Conservation (phyloP, 2,113 vertebrate genomes). For the Ovis canadensis region DNA sequence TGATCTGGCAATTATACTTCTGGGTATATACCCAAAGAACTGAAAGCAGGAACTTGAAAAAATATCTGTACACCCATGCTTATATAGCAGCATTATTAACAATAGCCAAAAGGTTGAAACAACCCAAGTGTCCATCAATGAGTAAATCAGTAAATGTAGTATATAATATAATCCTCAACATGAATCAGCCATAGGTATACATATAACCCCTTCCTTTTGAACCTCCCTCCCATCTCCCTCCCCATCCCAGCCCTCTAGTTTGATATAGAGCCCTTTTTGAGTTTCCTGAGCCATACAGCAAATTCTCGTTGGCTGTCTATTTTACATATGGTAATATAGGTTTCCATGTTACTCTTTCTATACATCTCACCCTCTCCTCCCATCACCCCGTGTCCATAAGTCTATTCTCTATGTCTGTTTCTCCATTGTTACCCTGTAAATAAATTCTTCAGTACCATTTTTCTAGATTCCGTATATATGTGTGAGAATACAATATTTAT, state of each 20-base stretch:
- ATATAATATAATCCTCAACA: neutral
- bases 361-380: neutral
- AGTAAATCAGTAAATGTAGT: neutral
- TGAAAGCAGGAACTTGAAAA: neutral
- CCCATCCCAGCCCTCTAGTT: neutral
- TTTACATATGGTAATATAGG: neutral
- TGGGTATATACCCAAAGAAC: neutral
- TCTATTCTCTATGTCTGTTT: neutral
- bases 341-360: neutral
- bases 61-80: neutral
- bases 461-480: neutral
- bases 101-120: neutral
- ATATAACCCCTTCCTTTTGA: neutral
- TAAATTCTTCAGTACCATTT: neutral
- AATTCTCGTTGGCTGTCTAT: neutral
- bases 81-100: neutral
- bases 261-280: neutral
- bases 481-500: neutral
- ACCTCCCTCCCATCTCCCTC: neutral
- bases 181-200: neutral
- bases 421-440: neutral
- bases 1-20: neutral
- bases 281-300: neutral
- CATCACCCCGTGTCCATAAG: neutral
- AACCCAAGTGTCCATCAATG: neutral